These are phyloP conservation scores for Drepana falcataria DNA, from an alignment of 2,888 invertebrate genomes.

Conservation along the genomic window DNA sequence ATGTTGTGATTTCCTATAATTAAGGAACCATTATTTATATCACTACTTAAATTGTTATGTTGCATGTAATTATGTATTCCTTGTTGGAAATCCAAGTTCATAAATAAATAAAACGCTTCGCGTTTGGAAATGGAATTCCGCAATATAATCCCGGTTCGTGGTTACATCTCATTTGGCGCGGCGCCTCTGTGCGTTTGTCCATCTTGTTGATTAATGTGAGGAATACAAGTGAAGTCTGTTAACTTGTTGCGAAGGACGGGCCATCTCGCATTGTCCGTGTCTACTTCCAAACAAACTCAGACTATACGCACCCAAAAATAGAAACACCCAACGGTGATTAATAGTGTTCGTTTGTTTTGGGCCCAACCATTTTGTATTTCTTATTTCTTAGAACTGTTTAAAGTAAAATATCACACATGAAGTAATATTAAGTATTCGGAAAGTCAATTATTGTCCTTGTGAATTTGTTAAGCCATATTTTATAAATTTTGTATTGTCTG, in stretches of 20 bases:
- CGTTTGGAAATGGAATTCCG: neutral
- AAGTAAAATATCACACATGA: neutral
- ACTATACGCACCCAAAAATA: slow-evolving; percentile 35
- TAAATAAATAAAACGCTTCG: neutral
- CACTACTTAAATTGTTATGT: no score
- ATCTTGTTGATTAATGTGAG: slow-evolving; percentile 58
- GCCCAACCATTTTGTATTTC: neutral
- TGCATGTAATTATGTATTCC: no score
- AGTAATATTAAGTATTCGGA: neutral
- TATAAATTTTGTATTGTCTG: no score
- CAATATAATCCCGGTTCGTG: slow-evolving; percentile 5
- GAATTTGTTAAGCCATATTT: no score
- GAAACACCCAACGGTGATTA: slow-evolving; percentile 42
- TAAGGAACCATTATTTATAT: no score
- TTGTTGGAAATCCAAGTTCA: no score
- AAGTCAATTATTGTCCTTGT: no score
- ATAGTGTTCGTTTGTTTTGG: slow-evolving; percentile 32
- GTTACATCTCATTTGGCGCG: slow-evolving; percentile 29
- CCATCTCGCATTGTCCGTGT: slow-evolving; percentile 38
- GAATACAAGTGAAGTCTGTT: slow-evolving; percentile 37
- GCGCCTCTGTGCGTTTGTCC: slow-evolving; percentile 33
- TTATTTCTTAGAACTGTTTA: slow-evolving; percentile 8
- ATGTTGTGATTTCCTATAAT: no score
- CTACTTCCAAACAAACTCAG: slow-evolving; percentile 29
- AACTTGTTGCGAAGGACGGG: slow-evolving; percentile 57